Evolutionary conservation across 2,888 invertebrate genomes (phyloP), one percentile per base, ranked within the genome.

Genomic region (Lithosia quadra): DNA sequence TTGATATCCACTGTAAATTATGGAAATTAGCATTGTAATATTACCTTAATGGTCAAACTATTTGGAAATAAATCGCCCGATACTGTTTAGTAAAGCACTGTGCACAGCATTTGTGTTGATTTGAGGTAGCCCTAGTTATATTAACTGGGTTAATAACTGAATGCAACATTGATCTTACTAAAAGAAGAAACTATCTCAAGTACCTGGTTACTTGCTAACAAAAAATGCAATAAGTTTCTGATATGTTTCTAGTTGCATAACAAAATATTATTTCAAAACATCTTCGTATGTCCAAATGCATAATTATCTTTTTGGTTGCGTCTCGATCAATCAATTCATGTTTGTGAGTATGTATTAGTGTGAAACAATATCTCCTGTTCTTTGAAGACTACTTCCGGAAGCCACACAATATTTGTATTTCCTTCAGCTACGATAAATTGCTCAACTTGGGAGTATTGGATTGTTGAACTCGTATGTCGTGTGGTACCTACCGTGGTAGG

Each of bases 201-300:
- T 24, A 24, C 11, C 4, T 56, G 22, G 2, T 39, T 24, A 56
- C 56, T 56, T 56, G 39, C 8, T 39, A 39, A 15, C 15, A 60
- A 39, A 22, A 39, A 39, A 39, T 60, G 39, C 10, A 24, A 24
- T 18, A 39, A 39, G 22, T 22, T 28, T 28, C 28, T 21, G 39
- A 22, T 60, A 22, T 39, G 36, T 24, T 39, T 60, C 53, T 61
- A 33, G 15, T 22, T 49, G 5, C 22, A 57, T 65, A 59, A 34
- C 2, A 53, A 57, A 55, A 61, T 62, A 34, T 18, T 1, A 36
- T 66, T 72, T 55, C 66, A 64, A 69, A 76, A 76, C 36, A 56
- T 36, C 34, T 39, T 18, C 67, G 58, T 63, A 59, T 66, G 53
- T 3, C 65, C 68, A 68, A 68, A 56, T 49, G 60, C 63, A 57